Evolutionary conservation across 2,113 vertebrate species (phyloP).

Genomic region (Enhydra lutris): DNA sequence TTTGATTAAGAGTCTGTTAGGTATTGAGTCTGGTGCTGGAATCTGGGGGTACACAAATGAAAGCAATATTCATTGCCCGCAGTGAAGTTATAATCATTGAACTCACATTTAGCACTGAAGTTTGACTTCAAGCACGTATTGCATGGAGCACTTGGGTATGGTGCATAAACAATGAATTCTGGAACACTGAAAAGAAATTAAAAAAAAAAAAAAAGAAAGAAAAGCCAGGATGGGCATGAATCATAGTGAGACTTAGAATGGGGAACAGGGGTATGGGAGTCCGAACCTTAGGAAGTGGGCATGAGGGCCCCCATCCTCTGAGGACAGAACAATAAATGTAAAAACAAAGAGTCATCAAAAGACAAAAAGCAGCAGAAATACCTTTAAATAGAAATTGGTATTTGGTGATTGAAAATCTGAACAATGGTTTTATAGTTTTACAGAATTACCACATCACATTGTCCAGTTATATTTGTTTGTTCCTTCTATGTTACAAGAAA

Average conservation of each 20-base stretch:
- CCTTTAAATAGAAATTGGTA: not conserved
- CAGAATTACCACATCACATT: not conserved
- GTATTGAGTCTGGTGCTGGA: not conserved
- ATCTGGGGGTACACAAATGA: not conserved
- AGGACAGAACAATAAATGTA: not conserved
- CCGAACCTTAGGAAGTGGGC: not conserved
- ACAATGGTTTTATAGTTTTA: not conserved
- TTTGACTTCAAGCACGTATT: not conserved
- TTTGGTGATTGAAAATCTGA: not conserved
- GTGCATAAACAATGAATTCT: too few species aligned
- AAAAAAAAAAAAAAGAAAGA: too few species aligned
- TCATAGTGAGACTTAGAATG: not conserved
- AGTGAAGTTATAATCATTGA: not conserved
- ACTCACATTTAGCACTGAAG: not conserved
- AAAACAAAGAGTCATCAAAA: not conserved
- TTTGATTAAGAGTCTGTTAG: not conserved
- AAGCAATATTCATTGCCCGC: not conserved
- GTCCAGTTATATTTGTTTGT: not conserved
- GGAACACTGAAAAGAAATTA: too few species aligned
- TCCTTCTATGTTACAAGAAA: not conserved
- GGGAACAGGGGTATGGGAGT: not conserved
- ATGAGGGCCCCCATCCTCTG: not conserved
- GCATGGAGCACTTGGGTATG: too few species aligned
- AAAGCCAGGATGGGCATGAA: not conserved
- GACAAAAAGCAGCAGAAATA: not conserved